Percentiles rank a stretch among this genome's conserved stretches.
Evolutionary conservation across 2,888 invertebrate species (phyloP).

Genomic region (Catocala nupta): DNA sequence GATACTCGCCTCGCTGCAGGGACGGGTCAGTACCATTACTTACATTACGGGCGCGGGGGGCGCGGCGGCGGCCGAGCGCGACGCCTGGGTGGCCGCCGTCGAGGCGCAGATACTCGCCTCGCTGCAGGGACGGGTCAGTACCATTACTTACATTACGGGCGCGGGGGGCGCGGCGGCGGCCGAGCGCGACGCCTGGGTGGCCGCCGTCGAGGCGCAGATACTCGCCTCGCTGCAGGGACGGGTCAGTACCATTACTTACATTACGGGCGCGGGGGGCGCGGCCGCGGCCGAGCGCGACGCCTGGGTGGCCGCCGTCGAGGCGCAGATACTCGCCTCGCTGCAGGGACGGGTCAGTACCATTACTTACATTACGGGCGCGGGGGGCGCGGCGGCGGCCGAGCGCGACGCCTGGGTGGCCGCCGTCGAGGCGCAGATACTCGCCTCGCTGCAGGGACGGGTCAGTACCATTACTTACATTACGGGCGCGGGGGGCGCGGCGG

Average conservation of each 20-base stretch:
- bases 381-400: constrained; percentile 88
- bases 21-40: constrained; percentile 90
- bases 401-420: constrained; percentile 98
- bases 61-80: constrained; percentile 91
- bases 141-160: no score
- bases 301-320: constrained; percentile 98
- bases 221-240: constrained; percentile 95
- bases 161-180: constrained; percentile 82
- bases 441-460: constrained; percentile 94
- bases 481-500: constrained; percentile 49
- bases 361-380: no score
- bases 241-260: no score
- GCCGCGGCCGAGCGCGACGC: constrained; percentile 94
- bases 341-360: constrained; percentile 92
- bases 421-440: constrained; percentile 98
- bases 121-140: constrained; percentile 92
- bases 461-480: no score
- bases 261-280: constrained; percentile 11
- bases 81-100: constrained; percentile 98
- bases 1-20: constrained; percentile 96
- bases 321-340: constrained; percentile 96
- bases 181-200: constrained; percentile 97
- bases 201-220: constrained; percentile 98
- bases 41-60: constrained; percentile 3
- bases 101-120: constrained; percentile 98